These are phyloP conservation scores for Therioaphis trifolii DNA, from an alignment of 2,888 invertebrate species.

Conservation along the genomic window DNA sequence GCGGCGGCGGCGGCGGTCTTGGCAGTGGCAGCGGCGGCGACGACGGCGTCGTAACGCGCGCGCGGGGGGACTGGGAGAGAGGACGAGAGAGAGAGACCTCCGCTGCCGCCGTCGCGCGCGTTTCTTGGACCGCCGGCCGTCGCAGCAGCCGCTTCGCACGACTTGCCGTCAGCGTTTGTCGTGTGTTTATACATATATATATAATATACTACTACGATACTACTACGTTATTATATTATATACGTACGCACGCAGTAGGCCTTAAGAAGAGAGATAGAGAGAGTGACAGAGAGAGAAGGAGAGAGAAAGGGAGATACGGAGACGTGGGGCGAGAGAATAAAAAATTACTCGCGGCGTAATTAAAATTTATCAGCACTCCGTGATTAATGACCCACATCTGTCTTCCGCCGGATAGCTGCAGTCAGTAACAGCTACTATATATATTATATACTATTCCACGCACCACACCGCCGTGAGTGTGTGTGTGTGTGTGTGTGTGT, in stretches of 20 bases:
- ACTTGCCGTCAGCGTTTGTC: constrained; percentile 24
- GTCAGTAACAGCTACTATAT: neutral
- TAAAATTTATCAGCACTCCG: constrained; percentile 57
- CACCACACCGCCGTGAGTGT: neutral
- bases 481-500: too few relatives aligned
- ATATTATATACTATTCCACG: neutral
- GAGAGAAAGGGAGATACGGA: neutral
- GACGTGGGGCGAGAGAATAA: neutral
- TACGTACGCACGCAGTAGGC: neutral
- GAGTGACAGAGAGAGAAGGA: neutral
- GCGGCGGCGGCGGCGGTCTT: constrained; percentile 22
- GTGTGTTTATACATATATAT: neutral
- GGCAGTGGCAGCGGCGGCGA: constrained; percentile 30
- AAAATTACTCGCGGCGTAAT: constrained; percentile 38
- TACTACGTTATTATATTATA: neutral
- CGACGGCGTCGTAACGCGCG: constrained; percentile 47
- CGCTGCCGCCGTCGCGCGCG: constrained; percentile 7
- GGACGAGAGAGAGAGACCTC: neutral
- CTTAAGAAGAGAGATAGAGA: neutral
- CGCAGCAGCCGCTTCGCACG: constrained; percentile 6
- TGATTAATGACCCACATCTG: constrained; percentile 40
- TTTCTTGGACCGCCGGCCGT: constrained; percentile 47
- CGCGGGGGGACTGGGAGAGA: neutral
- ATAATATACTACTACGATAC: too few relatives aligned
- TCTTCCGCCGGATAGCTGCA: constrained; percentile 19